Percentiles rank a stretch among this genome's conserved stretches.
phyloP scores from a whole-genome alignment of 2,113 vertebrate genomes.

The Neodon shergylaensis region DNA sequence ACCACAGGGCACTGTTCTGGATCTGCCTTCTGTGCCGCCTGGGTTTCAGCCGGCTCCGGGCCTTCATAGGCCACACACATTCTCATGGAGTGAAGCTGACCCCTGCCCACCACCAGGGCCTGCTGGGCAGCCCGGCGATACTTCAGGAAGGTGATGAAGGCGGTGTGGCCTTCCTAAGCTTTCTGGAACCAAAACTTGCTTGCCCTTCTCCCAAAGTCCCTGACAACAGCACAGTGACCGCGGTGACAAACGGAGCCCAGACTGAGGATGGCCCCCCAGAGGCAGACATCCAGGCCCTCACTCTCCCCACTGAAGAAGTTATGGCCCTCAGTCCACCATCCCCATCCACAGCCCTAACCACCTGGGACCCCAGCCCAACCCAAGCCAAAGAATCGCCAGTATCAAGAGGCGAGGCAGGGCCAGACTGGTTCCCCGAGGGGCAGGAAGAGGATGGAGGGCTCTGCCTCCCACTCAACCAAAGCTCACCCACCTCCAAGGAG shows the following conservation, averaged over 20 bases:
- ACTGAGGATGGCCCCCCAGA: background rate
- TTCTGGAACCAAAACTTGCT: constrained; percentile 84
- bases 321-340: constrained; percentile 66
- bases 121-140: constrained; percentile 75
- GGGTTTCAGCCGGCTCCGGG: constrained; percentile 75
- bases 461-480: constrained; percentile 79
- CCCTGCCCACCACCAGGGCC: constrained; percentile 67
- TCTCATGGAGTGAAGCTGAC: constrained; percentile 78
- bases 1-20: constrained; percentile 73
- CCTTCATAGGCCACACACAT: constrained; percentile 74
- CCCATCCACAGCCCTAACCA: constrained; percentile 39
- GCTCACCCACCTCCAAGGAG: constrained; percentile 79
- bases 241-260: constrained; percentile 54
- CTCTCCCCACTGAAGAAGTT: constrained; percentile 63
- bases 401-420: constrained; percentile 70
- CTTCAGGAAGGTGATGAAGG: constrained; percentile 73
- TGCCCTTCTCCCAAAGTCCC: constrained; percentile 27
- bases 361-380: constrained; percentile 78
- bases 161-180: constrained; percentile 76
- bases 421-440: constrained; percentile 73
- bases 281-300: constrained; percentile 29
- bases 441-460: constrained; percentile 75
- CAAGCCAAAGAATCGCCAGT: constrained; percentile 79
- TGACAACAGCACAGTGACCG: constrained; percentile 45
- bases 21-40: constrained; percentile 83